Evolutionary conservation across 2,113 vertebrate genomes (phyloP), one percentile per base, ranked within the genome.

Genomic region (Penelope pileata): DNA sequence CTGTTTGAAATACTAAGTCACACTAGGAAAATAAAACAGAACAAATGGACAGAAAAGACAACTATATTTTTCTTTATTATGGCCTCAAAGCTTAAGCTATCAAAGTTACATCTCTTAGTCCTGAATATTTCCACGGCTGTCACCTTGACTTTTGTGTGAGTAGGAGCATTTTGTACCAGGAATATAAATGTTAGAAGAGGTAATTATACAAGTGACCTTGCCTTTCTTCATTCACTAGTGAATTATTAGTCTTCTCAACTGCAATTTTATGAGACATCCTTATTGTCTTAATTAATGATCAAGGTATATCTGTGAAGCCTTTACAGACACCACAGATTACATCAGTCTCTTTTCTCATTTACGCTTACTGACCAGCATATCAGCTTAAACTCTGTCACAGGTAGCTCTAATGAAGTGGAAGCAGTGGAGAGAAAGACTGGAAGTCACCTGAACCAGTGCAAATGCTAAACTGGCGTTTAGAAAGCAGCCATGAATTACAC

Each of bases 201-300:
- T 70, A 92, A 92, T 92, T 83, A 79, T 18, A 80, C n/a, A 87
- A 89, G 30, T 83, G 83, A 93, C 88, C 88, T 95, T 94, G 86
- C 80, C 40, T 89, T 53, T 91, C 48, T 91, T 80, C 56, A 83
- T 89, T 92, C 2, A 0, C 72, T 34, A 75, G 64, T 72, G 76
- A 95, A 92, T 88, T 93, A 94, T 83, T 75, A 83, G 56, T 68
- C 91, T 90, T 66, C 66, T 77, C 80, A 85, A 53, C 68, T 45
- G 47, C 70, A 88, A 82, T 86, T 95, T 94, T 86, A 60, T 38
- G 36, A 96, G 83, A 77, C 85, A 62, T 81, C 36, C 90, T 83
- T 90, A 88, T 48, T 91, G 91, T 90, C 76, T 86, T 90, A 94
- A 90, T 95, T 90, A 93, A 94, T 27, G 43, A 72, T 47, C 72